phyloP scores from a whole-genome alignment of 2,113 vertebrate species.

The Lepidothrix coronata region DNA sequence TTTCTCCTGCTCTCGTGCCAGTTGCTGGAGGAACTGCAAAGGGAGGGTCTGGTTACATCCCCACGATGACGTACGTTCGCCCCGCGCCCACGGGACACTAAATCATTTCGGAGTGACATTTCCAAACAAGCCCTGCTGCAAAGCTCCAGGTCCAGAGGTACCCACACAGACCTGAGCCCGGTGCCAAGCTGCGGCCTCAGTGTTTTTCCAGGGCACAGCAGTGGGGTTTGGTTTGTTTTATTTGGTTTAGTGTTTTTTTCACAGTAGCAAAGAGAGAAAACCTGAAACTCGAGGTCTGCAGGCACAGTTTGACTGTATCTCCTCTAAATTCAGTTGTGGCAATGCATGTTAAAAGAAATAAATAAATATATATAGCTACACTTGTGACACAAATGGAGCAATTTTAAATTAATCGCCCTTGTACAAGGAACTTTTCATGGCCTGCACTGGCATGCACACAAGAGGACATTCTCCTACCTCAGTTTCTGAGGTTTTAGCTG shows the following conservation, averaged over 20 bases:
- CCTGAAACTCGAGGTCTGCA: not conserved
- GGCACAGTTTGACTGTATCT: not conserved
- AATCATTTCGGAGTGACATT: not conserved
- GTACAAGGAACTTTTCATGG: constrained; percentile 32
- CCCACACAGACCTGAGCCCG: not conserved
- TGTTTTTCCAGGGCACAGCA: not conserved
- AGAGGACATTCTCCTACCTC: constrained; percentile 17
- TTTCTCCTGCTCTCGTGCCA: constrained; percentile 35
- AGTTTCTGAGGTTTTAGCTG: constrained; percentile 1
- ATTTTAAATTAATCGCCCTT: not conserved
- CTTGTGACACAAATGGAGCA: not conserved
- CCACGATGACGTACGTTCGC: rapidly evolving
- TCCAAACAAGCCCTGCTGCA: not conserved
- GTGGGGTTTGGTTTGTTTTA: not conserved
- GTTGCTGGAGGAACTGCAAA: constrained; percentile 68
- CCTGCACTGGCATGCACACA: not conserved
- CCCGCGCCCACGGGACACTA: rapidly evolving
- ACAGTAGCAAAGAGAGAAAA: not conserved
- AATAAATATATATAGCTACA: not conserved
- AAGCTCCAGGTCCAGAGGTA: not conserved
- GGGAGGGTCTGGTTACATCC: not conserved
- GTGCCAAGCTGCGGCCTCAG: not conserved
- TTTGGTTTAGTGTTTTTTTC: not conserved
- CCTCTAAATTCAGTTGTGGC: not conserved
- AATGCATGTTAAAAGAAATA: not conserved